Evolutionary conservation across 2,797 vertebrate species (phyloP).

Genomic region (Dendrocincla tyrannina): DNA sequence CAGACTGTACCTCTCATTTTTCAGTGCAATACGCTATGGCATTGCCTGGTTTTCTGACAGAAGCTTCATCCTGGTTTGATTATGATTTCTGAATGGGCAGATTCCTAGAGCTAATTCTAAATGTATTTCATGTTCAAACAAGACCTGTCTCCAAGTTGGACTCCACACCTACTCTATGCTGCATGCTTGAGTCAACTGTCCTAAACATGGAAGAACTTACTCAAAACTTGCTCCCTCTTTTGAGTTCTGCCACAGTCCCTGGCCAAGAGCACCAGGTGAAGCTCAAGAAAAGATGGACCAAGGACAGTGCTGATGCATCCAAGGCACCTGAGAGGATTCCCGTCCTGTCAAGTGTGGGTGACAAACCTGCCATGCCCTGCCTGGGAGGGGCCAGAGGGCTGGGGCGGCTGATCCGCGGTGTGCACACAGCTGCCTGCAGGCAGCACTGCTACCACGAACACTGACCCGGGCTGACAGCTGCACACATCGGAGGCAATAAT

Average conservation of each 20-base stretch:
- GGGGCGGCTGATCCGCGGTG: rapidly evolving
- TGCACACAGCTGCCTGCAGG: not conserved
- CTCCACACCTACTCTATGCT: not conserved
- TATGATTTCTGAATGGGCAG: not conserved
- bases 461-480: not conserved
- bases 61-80: not conserved
- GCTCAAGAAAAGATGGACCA: not conserved
- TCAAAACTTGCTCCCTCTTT: not conserved
- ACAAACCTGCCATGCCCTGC: not conserved
- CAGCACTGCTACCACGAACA: not conserved
- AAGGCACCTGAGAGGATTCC: not conserved
- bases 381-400: not conserved
- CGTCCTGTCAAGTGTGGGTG: not conserved
- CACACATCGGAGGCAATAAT: not conserved
- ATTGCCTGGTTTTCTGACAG: not conserved
- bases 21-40: not conserved
- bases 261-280: not conserved
- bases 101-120: not conserved
- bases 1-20: not conserved
- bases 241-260: not conserved
- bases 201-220: not conserved
- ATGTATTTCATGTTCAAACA: not conserved
- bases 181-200: not conserved
- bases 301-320: not conserved
- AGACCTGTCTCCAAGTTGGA: not conserved